These are phyloP conservation scores for Pangasianodon hypophthalmus DNA, from an alignment of 2,113 vertebrate genomes.

Conservation along the genomic window DNA sequence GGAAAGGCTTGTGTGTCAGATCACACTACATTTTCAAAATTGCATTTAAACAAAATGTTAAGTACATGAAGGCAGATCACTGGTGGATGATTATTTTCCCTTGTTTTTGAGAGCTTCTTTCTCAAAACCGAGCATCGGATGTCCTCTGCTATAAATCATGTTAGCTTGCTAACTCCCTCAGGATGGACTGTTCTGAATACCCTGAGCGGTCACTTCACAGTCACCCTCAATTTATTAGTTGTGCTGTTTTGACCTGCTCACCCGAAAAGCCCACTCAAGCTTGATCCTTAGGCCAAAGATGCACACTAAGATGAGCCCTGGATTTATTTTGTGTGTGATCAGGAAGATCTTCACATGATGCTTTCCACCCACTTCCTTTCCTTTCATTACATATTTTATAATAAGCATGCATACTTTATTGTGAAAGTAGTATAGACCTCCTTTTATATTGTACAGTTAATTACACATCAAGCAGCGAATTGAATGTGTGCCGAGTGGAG, in stretches of 20 bases:
- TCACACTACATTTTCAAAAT: constrained; percentile 1
- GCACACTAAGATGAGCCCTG: neutral
- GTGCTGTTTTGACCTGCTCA: constrained; percentile 25
- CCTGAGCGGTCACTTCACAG: constrained; percentile 15
- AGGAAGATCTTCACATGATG: neutral
- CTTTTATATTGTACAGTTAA: neutral
- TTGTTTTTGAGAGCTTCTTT: neutral
- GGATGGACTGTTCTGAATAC: constrained; percentile 31
- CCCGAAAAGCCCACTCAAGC: constrained; percentile 11
- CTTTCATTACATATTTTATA: neutral
- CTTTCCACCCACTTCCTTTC: neutral
- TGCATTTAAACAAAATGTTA: constrained; percentile 11
- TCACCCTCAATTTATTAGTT: constrained; percentile 45
- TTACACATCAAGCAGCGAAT: neutral
- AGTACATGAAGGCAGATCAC: neutral
- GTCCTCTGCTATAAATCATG: constrained; percentile 47
- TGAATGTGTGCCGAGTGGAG: neutral
- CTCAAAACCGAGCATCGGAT: neutral
- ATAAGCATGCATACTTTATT: neutral
- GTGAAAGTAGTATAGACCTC: neutral
- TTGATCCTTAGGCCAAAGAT: neutral
- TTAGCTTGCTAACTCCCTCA: constrained; percentile 28
- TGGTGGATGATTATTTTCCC: neutral
- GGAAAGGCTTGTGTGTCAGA: neutral
- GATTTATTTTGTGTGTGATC: neutral